Base-by-base conservation (phyloP, 1,140 invertebrate genomes). In the Heliconius hermathena region DNA sequence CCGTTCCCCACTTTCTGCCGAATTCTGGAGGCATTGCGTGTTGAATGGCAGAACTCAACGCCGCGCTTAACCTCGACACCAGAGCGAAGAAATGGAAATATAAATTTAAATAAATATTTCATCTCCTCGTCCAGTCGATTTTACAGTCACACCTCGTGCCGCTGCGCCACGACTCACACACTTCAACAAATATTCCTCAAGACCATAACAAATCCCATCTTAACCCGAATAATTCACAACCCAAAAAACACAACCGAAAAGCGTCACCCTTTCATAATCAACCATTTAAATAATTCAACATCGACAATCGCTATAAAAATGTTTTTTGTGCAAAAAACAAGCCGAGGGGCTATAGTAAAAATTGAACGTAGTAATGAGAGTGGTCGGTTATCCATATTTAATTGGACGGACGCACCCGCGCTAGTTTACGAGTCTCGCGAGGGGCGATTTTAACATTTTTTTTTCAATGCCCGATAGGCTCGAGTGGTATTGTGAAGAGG, bases 311-410 rank as follows among this genome's bases (percentile, higher is more conserved):
- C 81, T 84, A 81, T 82, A 87, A 86, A 84, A 83, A 82, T 87
- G 84, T 66, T 66, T 66, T 46, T 66, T 66, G 60, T 66, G 13
- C 26, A 66, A 66, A 66, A 66, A 84, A 88, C 49, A 84, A 88
- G 84, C 46, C 71, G 54, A 83, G 85, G 84, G 88, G 85, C 85
- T 82, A 85, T 80, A 81, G 82, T 89, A 85, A 89, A 89, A 91
- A 88, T 89, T 88, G 82, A 83, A 81, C 77, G 88, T 16, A 66
- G 60, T 90, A 91, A 93, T 90, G 86, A 91, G 90, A 93, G 90
- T 90, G 90, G 86, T 82, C 85, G 84, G 86, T 81, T 90, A 93
- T 93, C 84, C 89, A 93, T 93, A 93, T 93, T 93, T 93, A 93
- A 93, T 93, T 93, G 91, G 90, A 84, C 85, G 84, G 86, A 84